These are phyloP conservation scores for Lacerta bilineata DNA, from an alignment of 2,797 vertebrate species.

Conservation along the genomic window DNA sequence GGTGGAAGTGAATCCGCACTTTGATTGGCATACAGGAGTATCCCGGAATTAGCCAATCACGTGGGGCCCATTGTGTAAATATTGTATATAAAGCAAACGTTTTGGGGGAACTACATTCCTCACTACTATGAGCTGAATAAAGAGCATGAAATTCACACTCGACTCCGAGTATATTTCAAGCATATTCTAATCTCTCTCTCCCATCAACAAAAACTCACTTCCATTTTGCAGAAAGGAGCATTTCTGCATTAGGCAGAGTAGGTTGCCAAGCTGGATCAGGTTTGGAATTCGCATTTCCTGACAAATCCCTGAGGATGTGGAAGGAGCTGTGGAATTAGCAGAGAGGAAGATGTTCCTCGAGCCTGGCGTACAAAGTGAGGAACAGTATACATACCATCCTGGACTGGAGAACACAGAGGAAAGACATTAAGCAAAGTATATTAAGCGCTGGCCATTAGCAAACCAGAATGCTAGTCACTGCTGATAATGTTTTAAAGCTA, in stretches of 20 bases:
- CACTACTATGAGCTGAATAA: too few relatives aligned
- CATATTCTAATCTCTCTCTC: background rate
- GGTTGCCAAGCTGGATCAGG: conserved; percentile 21
- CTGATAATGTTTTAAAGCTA: conserved; percentile 65
- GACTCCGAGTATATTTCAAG: too few relatives aligned
- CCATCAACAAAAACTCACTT: background rate
- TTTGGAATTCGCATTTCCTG: conserved; percentile 34
- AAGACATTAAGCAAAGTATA: conserved; percentile 58
- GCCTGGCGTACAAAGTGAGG: background rate
- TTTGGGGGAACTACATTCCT: too few relatives aligned
- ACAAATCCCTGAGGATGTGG: conserved; percentile 21
- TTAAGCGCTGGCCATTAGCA: conserved; percentile 61
- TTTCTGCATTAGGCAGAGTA: background rate
- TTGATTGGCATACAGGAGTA: too few relatives aligned
- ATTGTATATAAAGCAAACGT: too few relatives aligned
- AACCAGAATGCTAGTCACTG: conserved; percentile 54
- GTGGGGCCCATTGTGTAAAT: too few relatives aligned
- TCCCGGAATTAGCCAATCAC: too few relatives aligned
- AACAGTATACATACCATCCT: background rate
- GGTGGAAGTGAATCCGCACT: too few relatives aligned
- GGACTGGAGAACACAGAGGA: conserved; percentile 38
- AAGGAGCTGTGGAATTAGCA: background rate
- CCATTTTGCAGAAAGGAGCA: conserved; percentile 1
- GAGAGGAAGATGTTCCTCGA: background rate
- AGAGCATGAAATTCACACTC: too few relatives aligned